These are phyloP conservation scores for Drosophila colorata DNA, from an alignment of 2,888 invertebrate genomes.

Conservation along the genomic window DNA sequence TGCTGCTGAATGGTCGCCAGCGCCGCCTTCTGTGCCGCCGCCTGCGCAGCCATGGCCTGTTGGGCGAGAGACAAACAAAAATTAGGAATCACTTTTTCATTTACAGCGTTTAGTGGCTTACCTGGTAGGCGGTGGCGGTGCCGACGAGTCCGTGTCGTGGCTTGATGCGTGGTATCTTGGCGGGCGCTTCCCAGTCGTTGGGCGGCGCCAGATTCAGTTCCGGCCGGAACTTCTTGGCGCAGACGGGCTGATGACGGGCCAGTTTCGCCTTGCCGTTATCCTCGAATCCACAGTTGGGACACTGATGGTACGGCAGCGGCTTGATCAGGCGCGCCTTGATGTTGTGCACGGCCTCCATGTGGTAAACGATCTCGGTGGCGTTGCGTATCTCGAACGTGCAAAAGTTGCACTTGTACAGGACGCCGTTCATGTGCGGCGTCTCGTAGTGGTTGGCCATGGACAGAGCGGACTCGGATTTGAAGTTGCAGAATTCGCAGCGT, in stretches of 20 bases:
- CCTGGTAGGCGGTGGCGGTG: slow-evolving; percentile 86
- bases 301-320: slow-evolving; percentile 95
- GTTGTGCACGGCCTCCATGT: slow-evolving; percentile 96
- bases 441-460: slow-evolving; percentile 95
- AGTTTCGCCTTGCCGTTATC: slow-evolving; percentile 96
- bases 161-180: slow-evolving; percentile 91
- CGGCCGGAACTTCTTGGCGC: slow-evolving; percentile 95
- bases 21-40: slow-evolving; percentile 85
- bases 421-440: slow-evolving; percentile 96
- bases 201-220: slow-evolving; percentile 95
- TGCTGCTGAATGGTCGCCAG: slow-evolving; percentile 84
- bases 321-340: slow-evolving; percentile 93
- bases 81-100: not conserved
- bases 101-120: slow-evolving; percentile 34
- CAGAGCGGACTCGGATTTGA: slow-evolving; percentile 93
- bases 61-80: not conserved
- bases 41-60: slow-evolving; percentile 85
- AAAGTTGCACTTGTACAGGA: slow-evolving; percentile 93
- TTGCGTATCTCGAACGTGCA: slow-evolving; percentile 93
- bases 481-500: slow-evolving; percentile 95
- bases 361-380: slow-evolving; percentile 94
- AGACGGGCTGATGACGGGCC: slow-evolving; percentile 94
- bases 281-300: slow-evolving; percentile 97
- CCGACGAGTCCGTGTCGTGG: slow-evolving; percentile 85
- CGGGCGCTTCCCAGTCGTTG: slow-evolving; percentile 96